Conservation (phyloP, 2,113 vertebrate species). For the Phoenicopterus ruber region DNA sequence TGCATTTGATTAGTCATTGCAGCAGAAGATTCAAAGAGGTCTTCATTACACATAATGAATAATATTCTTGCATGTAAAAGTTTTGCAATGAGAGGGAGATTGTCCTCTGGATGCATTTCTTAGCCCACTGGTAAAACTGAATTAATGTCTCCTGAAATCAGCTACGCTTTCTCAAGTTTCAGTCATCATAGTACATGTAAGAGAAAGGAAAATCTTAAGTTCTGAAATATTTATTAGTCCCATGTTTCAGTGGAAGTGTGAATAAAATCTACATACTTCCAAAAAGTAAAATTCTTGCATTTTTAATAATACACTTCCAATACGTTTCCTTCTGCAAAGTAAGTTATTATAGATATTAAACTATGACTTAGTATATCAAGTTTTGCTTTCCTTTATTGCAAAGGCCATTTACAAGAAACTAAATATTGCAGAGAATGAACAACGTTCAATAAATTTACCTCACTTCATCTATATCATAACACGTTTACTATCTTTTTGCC, state of each 20-base stretch:
- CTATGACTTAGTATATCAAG: background rate
- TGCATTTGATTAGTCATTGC: background rate
- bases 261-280: background rate
- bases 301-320: background rate
- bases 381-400: background rate
- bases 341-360: background rate
- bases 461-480: background rate
- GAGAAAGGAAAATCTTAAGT: background rate
- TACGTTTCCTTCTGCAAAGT: background rate
- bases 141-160: background rate
- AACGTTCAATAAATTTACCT: background rate
- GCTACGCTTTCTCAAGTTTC: background rate
- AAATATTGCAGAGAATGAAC: background rate
- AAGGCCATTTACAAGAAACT: background rate
- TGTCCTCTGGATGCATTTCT: background rate
- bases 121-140: background rate
- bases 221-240: background rate
- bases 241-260: background rate
- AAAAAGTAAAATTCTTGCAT: background rate
- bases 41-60: background rate
- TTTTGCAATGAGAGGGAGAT: background rate
- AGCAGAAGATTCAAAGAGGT: background rate
- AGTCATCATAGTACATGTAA: background rate
- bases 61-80: background rate
- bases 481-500: background rate